Evolutionary conservation across 2,797 vertebrate genomes (phyloP), one percentile per base, ranked within the genome.

Genomic region (Siniperca undulata): DNA sequence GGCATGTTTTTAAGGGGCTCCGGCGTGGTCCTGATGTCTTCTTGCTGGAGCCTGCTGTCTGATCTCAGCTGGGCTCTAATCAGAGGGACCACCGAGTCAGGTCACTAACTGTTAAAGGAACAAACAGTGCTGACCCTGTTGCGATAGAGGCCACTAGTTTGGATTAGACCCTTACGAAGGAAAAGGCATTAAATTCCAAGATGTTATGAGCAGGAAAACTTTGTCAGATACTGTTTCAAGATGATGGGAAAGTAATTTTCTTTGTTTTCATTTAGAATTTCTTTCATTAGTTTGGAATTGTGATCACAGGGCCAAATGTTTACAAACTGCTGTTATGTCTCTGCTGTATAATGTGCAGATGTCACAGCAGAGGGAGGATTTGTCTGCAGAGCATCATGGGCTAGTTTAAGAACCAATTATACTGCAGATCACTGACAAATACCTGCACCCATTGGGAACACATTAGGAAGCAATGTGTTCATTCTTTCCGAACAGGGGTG

Each of bases 361-460:
- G 87, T 89, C 44, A 82, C 73, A 44, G 69, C 52, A 3, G 19
- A 77, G 38, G 68, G 64, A n/a, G 66, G 74, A 60, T 60, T 70
- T 3, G 24, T 50, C 83, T 85, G 82, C 61, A 22, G 65, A 82
- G 83, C 65, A 19, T 84, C 82, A 17, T 89, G 91, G 92, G 90
- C 83, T 84, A 85, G 79, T 90, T 91, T 88, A 83, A 78, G 79
- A 80, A 85, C 64, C 84, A 83, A 83, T 88, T 90, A 83, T 56
- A 64, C 84, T 42, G 72, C 83, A 89, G 82, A 80, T 90, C 85
- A 85, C 89, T 82, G 86, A 92, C 88, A 92, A 89, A 95, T 94
- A 95, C 93, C 93, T 95, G 93, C 91, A 69, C 81, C 94, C 93
- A 94, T 93, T 96, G 82, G 89, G 93, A 95, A 95, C 83, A 64